Conservation (phyloP, 2,113 vertebrate genomes). For the Carassius auratus region DNA sequence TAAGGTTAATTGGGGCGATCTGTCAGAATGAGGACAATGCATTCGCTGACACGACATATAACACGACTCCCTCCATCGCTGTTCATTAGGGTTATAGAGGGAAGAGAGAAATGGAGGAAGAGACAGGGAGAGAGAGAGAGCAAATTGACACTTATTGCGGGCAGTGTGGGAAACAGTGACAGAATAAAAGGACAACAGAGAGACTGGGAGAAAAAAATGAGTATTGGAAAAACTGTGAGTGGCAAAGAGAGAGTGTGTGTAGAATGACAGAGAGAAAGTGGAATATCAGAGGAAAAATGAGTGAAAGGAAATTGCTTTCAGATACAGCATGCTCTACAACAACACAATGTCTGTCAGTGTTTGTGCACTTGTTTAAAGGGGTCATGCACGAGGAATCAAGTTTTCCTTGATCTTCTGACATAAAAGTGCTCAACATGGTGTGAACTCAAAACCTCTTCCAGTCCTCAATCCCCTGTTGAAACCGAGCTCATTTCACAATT, state of each 20-base stretch:
- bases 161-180: conserved; percentile 7
- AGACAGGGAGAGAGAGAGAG: conserved; percentile 3
- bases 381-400: not conserved
- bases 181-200: conserved; percentile 8
- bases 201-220: not conserved
- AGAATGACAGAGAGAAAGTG: not conserved
- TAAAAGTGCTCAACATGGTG: not conserved
- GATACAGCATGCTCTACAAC: not conserved
- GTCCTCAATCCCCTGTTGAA: not conserved
- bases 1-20: conserved; percentile 82
- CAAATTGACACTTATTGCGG: conserved; percentile 41
- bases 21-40: conserved; percentile 75
- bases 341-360: not conserved
- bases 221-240: not conserved
- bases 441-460: not conserved
- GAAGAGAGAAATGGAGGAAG: conserved; percentile 1
- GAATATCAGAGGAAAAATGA: not conserved
- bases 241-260: not conserved
- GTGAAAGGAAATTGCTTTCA: conserved; percentile 20
- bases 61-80: conserved; percentile 62
- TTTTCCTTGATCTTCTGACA: conserved; percentile 5
- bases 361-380: not conserved
- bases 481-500: not conserved
- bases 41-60: conserved; percentile 68
- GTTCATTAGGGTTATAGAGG: conserved; percentile 66